Base-by-base conservation (phyloP, 2,888 invertebrate genomes). In the Myathropa florea region DNA sequence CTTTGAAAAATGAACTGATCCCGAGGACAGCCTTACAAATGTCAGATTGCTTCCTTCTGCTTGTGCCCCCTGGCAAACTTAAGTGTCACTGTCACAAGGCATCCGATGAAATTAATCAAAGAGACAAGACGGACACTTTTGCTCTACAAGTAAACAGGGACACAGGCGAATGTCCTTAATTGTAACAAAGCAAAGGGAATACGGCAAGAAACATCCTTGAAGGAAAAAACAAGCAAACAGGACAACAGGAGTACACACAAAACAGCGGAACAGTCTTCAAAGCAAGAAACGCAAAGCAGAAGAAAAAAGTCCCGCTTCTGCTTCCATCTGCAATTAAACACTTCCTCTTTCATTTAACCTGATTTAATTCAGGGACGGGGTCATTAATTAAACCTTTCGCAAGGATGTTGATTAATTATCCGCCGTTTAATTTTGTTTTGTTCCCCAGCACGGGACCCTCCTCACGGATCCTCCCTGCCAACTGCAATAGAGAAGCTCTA, bases 371-470 rank as follows among this genome's bases (percentile, higher is more conserved):
- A 23, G 57, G 60, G 26, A 23, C 70, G 67, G 33, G 72, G 57
- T 63, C 72, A 85, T 81, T 81, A 81, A 85, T 85, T 81, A 85
- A 81, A 72, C 79, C 79, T 79, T 60, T 65, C 46, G 72, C 79
- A 60, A 60, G 72, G 81, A 81, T 77, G 67, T 85, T 85, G 85
- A 85, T 85, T 73, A 85, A 85, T 81, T 85, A 82, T 85, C 77
- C 73, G 81, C 72, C 73, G 73, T 85, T 81, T 82, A 85, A 82
- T 85, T 73, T 78, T 72, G 57, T 77, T 72, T 77, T 76, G 57
- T 67, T 63, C 24, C n/a, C 68, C 18, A 28, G 30, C 30, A 30
- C 23, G 61, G 26, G 24, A 21, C 28, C 26, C n/a, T 23, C 36
- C 4, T 12, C 46, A n/a, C 23, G n/a, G 39, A 1, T 23, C 14